Base-by-base conservation (phyloP, 2,113 vertebrate genomes). In the Scomber colias region DNA sequence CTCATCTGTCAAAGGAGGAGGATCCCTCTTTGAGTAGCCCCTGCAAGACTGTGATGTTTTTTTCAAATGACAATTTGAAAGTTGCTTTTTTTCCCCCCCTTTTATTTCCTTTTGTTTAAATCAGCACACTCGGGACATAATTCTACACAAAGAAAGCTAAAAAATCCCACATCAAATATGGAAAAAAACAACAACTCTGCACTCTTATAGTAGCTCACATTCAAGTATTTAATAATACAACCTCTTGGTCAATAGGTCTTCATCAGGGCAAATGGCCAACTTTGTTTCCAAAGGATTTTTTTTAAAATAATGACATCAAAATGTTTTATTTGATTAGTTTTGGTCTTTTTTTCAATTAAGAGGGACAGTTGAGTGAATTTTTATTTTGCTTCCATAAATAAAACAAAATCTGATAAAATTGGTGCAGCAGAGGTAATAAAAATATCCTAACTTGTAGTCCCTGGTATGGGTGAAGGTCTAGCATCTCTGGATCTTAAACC, bases 231-330 rank as follows among this genome's bases (percentile, higher is more conserved):
- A 35, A 35, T 5, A 35, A 35, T 35, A 35, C 6, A 35, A 5
- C 6, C 35, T 35, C 35, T 35, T 40, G 35, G 35, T 40, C 35
- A 40, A 2, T 7, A 40, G 8, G 35, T 9, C 5, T 35, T 35
- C 5, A 35, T 35, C 31, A 35, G 31, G 7, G 31, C 5, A 9
- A 40, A 40, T n/a, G 30, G 4, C 5, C 8, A 15, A 54, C 13
- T 60, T 73, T 53, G 35, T 53, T 55, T 56, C n/a, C 65, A 51
- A 31, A 75, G 46, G 3, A 45, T 24, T 60, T 14, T 12, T 12
- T 55, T 21, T 79, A 44, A 48, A 44, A 48, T 55, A 19, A 59
- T n/a, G 51, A 71, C 27, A 49, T 59, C 45, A 11, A 24, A 77
- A 27, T 27, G 24, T 27, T 77, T 64, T 60, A 48, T 59, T 11